A percentile compares a stretch with the other conserved stretches of the same genome.
Conservation (phyloP, 2,113 vertebrate genomes). For the Paradisaea rubra region DNA sequence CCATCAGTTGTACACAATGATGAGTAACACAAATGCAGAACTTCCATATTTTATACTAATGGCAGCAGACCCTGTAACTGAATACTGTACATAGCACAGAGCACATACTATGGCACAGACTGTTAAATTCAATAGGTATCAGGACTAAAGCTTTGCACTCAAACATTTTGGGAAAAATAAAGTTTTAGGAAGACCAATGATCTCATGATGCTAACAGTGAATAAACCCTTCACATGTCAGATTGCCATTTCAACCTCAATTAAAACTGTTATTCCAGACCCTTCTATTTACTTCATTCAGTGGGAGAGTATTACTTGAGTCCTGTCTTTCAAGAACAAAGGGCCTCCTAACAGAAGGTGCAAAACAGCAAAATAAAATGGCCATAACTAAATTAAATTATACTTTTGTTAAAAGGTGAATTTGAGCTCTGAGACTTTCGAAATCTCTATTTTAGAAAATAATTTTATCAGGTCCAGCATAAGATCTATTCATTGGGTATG, state of each 20-base stretch:
- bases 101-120: not conserved
- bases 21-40: not conserved
- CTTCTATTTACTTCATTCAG: not conserved
- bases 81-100: not conserved
- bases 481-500: not conserved
- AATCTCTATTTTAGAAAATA: not conserved
- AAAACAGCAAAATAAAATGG: not conserved
- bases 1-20: not conserved
- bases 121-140: not conserved
- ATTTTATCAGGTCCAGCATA: not conserved
- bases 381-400: not conserved
- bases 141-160: not conserved
- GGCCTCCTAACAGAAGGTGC: not conserved
- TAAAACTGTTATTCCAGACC: not conserved
- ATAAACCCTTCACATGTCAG: not conserved
- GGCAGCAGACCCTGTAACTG: not conserved
- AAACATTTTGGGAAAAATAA: not conserved
- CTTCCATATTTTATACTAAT: not conserved
- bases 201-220: not conserved
- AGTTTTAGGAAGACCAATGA: not conserved
- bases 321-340: not conserved
- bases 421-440: not conserved
- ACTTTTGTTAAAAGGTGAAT: not conserved
- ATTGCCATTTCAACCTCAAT: not conserved
- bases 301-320: not conserved